Evolutionary conservation across 2,113 vertebrate species (phyloP).

Genomic region (Coryphaenoides rupestris): DNA sequence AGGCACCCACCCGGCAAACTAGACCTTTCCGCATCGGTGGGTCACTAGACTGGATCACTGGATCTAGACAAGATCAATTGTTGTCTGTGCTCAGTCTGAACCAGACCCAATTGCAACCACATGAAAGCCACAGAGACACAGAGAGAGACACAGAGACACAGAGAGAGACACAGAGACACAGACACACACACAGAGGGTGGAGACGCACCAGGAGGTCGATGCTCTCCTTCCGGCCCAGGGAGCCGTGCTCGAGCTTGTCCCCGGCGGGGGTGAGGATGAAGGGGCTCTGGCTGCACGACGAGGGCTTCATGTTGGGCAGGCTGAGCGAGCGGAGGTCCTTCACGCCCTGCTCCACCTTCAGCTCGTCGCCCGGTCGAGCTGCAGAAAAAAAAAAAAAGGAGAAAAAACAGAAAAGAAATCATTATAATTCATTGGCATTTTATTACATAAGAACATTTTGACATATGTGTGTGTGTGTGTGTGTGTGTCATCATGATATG

Average conservation of each 20-base stretch:
- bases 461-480: too few relatives aligned
- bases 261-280: slow-evolving; percentile 59
- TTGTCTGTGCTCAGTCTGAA: too few relatives aligned
- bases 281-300: slow-evolving; percentile 48
- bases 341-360: slow-evolving; percentile 85
- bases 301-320: slow-evolving; percentile 80
- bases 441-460: too few relatives aligned
- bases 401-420: too few relatives aligned
- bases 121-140: not conserved
- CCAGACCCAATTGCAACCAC: too few relatives aligned
- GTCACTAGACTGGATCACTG: too few relatives aligned
- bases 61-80: too few relatives aligned
- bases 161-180: not conserved
- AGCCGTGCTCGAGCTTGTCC: slow-evolving; percentile 72
- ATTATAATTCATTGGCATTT: too few relatives aligned
- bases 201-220: slow-evolving; percentile 81
- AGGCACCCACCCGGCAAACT: too few relatives aligned
- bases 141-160: not conserved
- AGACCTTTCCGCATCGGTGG: too few relatives aligned
- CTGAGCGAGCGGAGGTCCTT: slow-evolving; percentile 81
- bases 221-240: slow-evolving; percentile 69
- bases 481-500: too few relatives aligned
- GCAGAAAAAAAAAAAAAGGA: not conserved
- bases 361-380: slow-evolving; percentile 87
- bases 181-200: not conserved